Evolutionary conservation across 2,797 vertebrate genomes (phyloP).

Genomic region (Notamacropus eugenii): DNA sequence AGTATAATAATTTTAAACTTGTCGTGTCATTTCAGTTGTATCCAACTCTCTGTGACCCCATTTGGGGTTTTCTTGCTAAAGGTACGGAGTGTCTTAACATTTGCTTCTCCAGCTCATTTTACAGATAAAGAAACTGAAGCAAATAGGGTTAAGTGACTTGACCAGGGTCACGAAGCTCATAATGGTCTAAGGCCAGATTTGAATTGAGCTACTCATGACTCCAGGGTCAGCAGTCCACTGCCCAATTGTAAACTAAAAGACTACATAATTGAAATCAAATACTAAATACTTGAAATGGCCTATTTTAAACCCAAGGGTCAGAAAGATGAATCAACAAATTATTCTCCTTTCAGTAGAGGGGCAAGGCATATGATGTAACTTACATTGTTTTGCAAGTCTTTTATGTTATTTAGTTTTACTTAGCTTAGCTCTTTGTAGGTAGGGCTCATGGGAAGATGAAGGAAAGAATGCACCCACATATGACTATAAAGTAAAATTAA

Average conservation of each 20-base stretch:
- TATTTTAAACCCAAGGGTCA: not conserved
- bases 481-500: not conserved
- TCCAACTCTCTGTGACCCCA: not conserved
- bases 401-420: not conserved
- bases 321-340: not conserved
- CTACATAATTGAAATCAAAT: not conserved
- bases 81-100: not conserved
- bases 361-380: not conserved
- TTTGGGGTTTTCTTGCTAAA: not conserved
- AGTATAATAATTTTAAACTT: not conserved
- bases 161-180: not conserved
- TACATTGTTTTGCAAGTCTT: not conserved
- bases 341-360: not conserved
- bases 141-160: not conserved
- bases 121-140: not conserved
- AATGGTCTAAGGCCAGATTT: not conserved
- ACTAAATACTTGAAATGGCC: not conserved
- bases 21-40: not conserved
- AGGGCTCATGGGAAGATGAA: not conserved
- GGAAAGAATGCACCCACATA: not conserved
- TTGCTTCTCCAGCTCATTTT: not conserved
- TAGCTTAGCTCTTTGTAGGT: not conserved
- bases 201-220: not conserved
- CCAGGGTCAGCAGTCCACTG: not conserved
- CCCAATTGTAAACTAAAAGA: not conserved